These are phyloP conservation scores for Condylura cristata DNA, from an alignment of 2,113 vertebrate species.

Conservation along the genomic window DNA sequence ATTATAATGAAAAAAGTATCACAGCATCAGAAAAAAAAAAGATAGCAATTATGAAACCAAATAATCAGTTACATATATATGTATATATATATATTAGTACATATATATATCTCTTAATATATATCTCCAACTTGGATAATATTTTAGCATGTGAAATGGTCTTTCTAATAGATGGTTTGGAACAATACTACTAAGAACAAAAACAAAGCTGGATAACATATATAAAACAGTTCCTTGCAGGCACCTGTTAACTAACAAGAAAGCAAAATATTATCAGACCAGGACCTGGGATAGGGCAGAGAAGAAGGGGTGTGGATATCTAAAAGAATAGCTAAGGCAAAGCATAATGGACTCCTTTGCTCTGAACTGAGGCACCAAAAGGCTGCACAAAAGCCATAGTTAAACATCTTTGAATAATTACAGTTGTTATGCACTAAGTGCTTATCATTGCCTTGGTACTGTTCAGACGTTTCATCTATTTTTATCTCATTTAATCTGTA, in stretches of 20 bases:
- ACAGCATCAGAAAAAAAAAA: not conserved
- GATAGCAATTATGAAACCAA: not conserved
- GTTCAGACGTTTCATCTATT: not conserved
- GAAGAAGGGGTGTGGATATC: not conserved
- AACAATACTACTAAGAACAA: not conserved
- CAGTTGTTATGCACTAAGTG: not conserved
- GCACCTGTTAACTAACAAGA: not conserved
- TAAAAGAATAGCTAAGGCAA: not conserved
- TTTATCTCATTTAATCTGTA: not conserved
- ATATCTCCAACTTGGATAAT: not conserved
- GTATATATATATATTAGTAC: no score
- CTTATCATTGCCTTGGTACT: not conserved
- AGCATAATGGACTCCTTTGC: not conserved
- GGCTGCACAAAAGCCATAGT: not conserved
- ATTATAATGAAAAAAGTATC: not conserved
- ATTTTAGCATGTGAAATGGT: not conserved
- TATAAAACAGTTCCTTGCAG: not conserved
- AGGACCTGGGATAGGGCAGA: not conserved
- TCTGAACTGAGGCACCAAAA: not conserved
- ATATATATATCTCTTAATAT: no score
- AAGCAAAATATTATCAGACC: not conserved
- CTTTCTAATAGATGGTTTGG: not conserved
- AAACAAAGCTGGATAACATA: not conserved
- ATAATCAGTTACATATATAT: no score
- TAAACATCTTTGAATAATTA: not conserved